phyloP scores from a whole-genome alignment of 2,113 vertebrate species.

The Morone chrysops region DNA sequence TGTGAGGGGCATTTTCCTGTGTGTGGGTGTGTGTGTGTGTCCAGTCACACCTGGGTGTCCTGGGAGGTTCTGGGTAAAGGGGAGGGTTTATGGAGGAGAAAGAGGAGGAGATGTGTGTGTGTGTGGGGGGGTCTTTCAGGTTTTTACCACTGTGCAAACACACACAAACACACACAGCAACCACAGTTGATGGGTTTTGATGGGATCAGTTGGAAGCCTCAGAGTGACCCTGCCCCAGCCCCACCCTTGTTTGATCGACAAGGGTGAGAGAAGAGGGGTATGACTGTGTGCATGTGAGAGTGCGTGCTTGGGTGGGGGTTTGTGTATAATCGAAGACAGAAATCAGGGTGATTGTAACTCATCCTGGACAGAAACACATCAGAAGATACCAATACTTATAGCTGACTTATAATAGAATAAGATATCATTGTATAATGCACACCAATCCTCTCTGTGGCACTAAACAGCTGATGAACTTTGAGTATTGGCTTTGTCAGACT shows the following conservation, averaged over 20 bases:
- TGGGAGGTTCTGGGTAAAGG: slow-evolving; percentile 59
- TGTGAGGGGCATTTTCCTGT: neutral
- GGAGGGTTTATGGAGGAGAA: slow-evolving; percentile 63
- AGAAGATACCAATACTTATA: neutral
- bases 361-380: neutral
- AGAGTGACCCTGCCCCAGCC: slow-evolving; percentile 73
- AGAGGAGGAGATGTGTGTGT: slow-evolving; percentile 14
- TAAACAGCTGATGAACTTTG: too few species aligned
- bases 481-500: too few species aligned
- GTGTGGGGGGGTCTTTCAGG: slow-evolving; percentile 66
- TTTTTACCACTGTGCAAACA: slow-evolving; percentile 83
- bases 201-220: slow-evolving; percentile 81
- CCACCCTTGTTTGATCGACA: slow-evolving; percentile 79
- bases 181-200: slow-evolving; percentile 81
- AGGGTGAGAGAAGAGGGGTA: slow-evolving; percentile 54
- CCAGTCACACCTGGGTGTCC: slow-evolving; percentile 73
- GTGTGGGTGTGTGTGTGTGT: slow-evolving; percentile 14
- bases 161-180: slow-evolving; percentile 49
- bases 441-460: too few species aligned
- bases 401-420: too few species aligned
- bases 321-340: neutral
- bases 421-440: too few species aligned
- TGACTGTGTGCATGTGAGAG: slow-evolving; percentile 8
- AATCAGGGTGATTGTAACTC: neutral
- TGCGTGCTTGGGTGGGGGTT: slow-evolving; percentile 4